Conservation (phyloP, 2,797 vertebrate species). For the Parauchenoglanis ngamensis region DNA sequence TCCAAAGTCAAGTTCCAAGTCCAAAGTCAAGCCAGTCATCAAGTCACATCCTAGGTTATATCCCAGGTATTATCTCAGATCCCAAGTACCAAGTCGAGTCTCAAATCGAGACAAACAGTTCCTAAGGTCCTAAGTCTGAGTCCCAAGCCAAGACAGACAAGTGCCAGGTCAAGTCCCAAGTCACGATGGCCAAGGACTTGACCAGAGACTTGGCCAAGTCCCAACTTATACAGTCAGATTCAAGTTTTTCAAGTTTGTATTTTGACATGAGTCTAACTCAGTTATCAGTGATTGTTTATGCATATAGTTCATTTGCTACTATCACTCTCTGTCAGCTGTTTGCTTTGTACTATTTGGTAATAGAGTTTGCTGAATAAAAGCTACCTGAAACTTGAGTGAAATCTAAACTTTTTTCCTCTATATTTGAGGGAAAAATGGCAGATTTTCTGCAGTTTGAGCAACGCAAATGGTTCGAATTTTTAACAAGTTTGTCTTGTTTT, state of each 20-base stretch:
- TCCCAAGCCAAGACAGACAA: background rate
- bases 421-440: background rate
- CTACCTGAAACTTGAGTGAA: background rate
- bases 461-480: background rate
- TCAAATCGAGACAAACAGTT: background rate
- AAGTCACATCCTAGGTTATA: background rate
- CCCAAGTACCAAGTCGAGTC: background rate
- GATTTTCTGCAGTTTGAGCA: background rate
- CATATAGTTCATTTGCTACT: too few species aligned
- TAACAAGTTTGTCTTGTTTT: background rate
- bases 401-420: background rate
- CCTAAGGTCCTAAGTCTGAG: background rate
- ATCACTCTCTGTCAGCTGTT: background rate
- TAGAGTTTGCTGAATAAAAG: background rate
- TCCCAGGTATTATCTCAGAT: background rate
- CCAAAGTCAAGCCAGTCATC: background rate
- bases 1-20: background rate
- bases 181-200: background rate
- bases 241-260: background rate
- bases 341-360: background rate
- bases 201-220: too few species aligned
- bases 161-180: background rate
- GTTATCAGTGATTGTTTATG: background rate
- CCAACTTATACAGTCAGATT: background rate
- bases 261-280: background rate